Base-by-base conservation (phyloP, 2,113 vertebrate species). In the Delphinapterus leucas region DNA sequence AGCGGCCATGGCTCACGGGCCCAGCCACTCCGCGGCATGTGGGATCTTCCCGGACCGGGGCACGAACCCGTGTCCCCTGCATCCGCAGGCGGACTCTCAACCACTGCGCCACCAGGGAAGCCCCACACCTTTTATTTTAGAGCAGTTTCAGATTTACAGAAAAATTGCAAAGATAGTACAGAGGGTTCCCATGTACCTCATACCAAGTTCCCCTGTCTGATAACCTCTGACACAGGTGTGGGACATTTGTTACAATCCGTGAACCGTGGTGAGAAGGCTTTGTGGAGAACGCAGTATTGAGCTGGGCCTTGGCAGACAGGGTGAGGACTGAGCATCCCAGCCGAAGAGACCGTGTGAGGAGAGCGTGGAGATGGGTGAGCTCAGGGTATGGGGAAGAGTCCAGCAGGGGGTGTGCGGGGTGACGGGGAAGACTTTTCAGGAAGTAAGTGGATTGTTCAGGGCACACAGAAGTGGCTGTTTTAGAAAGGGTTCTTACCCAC, bases 371-470 rank as follows among this genome's bases (percentile, higher is more conserved):
- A 17, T 23, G 74, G 15, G 15, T 10, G 12, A 12, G 13, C 4
- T 12, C 68, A 3, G 33, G 61, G 41, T 13, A 5, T 0, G 25
- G 13, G 0, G 4, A 2, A 13, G 1, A 13, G 23, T 13, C 25
- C n/a, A 0, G 13, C 0, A 15, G 3, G 8, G 25, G 12, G 0
- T 8, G 26, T 3, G 12, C 1, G 18, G 47, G 36, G 15, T 2
- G 0, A 11, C 6, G 1, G 58, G 82, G 21, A 44, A 18, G 8
- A n/a, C n/a, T 21, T 68, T 21, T 18, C 9, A 47, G 33, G 18
- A 12, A 49, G 15, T 7, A 12, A 28, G 3, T 1, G 17, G 14
- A 7, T n/a, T 0, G 0, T 25, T 38, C 28, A 2, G 36, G 33
- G 63, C 58, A 18, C 7, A 21, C 1, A 12, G 38, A 21, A 10